Conservation (phyloP, 2,888 invertebrate species). For the Drosophila paucipuncta region DNA sequence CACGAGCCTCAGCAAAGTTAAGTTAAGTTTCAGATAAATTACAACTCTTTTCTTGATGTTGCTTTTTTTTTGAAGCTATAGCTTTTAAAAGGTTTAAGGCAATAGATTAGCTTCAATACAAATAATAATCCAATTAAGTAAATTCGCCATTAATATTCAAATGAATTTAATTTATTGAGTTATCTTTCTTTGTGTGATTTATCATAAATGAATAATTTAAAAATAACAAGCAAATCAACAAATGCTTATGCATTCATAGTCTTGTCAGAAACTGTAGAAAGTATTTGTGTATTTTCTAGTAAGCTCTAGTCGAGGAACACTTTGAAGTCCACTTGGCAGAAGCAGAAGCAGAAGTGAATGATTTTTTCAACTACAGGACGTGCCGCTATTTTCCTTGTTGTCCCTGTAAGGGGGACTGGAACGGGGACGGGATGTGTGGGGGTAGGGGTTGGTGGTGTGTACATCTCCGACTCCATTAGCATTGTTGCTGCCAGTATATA, state of each 20-base stretch:
- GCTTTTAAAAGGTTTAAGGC: background rate
- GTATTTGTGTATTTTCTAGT: background rate
- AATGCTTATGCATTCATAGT: background rate
- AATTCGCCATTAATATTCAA: constrained; percentile 2
- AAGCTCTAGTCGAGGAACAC: background rate
- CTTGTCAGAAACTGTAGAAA: background rate
- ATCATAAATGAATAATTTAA: background rate
- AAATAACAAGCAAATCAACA: background rate
- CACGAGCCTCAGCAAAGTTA: background rate
- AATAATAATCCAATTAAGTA: constrained; percentile 1
- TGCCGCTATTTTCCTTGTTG: background rate
- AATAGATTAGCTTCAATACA: constrained; percentile 1
- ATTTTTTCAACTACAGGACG: constrained; percentile 17
- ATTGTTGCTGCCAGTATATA: constrained; percentile 36
- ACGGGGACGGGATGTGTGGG: background rate
- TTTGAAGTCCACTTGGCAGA: background rate
- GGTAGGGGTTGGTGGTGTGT: background rate
- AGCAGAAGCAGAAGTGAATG: constrained; percentile 35
- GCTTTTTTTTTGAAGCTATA: background rate
- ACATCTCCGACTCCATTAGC: constrained; percentile 4
- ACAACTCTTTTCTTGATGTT: background rate
- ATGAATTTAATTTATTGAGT: background rate
- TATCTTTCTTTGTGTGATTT: background rate
- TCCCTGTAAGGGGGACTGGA: background rate
- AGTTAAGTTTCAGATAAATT: background rate